Conservation (phyloP, 2,888 invertebrate species). For the Cremastobaeus sp. region DNA sequence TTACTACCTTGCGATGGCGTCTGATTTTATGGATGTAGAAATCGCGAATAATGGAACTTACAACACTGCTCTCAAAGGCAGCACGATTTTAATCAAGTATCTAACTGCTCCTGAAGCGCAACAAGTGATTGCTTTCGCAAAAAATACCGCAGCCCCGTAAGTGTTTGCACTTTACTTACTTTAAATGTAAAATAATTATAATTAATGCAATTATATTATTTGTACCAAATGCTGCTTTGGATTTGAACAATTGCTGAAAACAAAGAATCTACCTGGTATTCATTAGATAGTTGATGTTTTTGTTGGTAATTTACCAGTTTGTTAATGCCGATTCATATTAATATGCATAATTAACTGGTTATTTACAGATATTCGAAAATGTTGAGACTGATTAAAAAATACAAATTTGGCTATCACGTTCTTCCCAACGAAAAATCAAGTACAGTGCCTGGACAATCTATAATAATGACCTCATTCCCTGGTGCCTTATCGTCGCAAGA, state of each 20-base stretch:
- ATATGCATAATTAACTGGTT: background rate
- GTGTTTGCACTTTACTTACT: constrained; percentile 54
- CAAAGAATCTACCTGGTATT: constrained; percentile 16
- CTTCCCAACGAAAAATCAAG: constrained; percentile 78
- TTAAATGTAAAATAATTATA: background rate
- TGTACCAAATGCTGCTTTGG: constrained; percentile 38
- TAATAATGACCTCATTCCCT: constrained; percentile 91
- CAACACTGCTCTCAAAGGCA: constrained; percentile 72
- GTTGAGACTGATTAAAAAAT: constrained; percentile 90
- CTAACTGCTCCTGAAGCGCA: constrained; percentile 66
- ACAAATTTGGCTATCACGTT: constrained; percentile 87
- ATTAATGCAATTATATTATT: background rate
- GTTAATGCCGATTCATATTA: background rate
- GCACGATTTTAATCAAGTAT: constrained; percentile 71
- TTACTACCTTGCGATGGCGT: constrained; percentile 86
- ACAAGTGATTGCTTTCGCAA: constrained; percentile 84
- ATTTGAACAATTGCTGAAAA: constrained; percentile 17
- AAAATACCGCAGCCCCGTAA: constrained; percentile 88
- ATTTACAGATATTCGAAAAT: constrained; percentile 85
- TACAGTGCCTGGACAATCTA: constrained; percentile 83
- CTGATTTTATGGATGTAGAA: constrained; percentile 86
- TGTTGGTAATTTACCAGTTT: background rate
- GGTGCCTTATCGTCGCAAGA: constrained; percentile 90
- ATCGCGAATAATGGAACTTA: constrained; percentile 74
- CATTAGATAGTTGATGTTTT: background rate